Conservation (phyloP, 2,113 vertebrate species). For the Bubalus kerabau region DNA sequence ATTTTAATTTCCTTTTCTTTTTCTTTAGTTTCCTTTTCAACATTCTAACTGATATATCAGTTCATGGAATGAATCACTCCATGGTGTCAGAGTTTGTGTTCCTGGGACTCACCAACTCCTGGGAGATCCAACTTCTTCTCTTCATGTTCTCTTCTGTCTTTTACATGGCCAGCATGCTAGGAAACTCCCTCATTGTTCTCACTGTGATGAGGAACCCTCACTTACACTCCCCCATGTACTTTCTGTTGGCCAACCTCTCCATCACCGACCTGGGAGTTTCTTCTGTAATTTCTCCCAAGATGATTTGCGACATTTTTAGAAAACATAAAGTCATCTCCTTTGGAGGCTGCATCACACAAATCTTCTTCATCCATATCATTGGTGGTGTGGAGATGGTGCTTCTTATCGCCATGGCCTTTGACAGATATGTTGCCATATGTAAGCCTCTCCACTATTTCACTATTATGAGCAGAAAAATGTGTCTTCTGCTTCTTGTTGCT, state of each 20-base stretch:
- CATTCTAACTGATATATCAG: not conserved
- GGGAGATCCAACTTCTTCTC: not conserved
- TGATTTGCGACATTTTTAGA: not conserved
- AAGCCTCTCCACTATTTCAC: slow-evolving; percentile 1
- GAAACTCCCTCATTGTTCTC: not conserved
- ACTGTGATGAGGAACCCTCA: not conserved
- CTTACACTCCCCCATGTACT: not conserved
- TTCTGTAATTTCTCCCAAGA: not conserved
- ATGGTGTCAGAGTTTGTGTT: not conserved
- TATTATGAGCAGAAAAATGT: not conserved
- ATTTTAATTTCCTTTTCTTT: not conserved
- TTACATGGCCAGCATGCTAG: not conserved
- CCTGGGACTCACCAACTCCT: not conserved
- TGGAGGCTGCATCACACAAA: not conserved
- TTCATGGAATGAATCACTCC: not conserved
- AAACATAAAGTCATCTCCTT: not conserved
- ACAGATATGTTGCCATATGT: not conserved
- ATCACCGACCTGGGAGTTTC: not conserved
- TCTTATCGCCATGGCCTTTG: not conserved
- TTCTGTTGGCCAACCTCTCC: not conserved
- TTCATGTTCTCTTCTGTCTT: not conserved
- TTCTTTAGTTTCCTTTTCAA: not conserved
- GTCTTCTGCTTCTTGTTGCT: not conserved
- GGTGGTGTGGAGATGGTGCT: not conserved
- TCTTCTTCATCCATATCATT: not conserved